Evolutionary conservation across 1,140 invertebrate genomes (phyloP).

Genomic region (Formica exsecta): DNA sequence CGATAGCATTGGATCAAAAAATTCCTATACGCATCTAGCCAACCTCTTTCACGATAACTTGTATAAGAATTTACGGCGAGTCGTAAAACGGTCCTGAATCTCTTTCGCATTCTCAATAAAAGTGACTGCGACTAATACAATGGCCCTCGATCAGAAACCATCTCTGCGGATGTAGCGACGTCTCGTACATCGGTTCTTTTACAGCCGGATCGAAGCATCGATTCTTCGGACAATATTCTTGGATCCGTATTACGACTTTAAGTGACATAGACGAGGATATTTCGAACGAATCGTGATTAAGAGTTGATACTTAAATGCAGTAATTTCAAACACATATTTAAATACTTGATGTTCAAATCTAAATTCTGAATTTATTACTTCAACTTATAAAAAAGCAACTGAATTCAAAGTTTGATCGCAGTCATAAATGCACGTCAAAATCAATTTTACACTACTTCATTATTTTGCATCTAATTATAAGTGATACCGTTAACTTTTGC

Average conservation of each 20-base stretch:
- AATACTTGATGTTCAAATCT: neutral
- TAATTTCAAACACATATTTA: neutral
- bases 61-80: constrained; percentile 51
- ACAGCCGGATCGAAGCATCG: constrained; percentile 7
- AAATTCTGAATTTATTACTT: neutral
- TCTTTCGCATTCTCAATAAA: constrained; percentile 62
- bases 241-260: neutral
- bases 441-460: neutral
- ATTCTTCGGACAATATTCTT: neutral
- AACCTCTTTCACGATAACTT: constrained; percentile 40
- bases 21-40: constrained; percentile 18
- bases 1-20: constrained; percentile 11
- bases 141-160: constrained; percentile 23
- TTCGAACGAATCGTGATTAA: neutral
- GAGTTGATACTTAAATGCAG: neutral
- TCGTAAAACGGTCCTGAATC: constrained; percentile 61
- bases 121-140: constrained; percentile 62
- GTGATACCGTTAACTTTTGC: constrained; percentile 10
- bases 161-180: neutral
- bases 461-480: neutral
- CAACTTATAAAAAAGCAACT: neutral
- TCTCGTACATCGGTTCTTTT: constrained; percentile 15
- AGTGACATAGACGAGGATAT: neutral
- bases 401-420: neutral
- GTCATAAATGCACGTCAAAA: neutral